Evolutionary conservation across 2,797 vertebrate genomes (phyloP), one percentile per base, ranked within the genome.

Genomic region (Melanotaenia trifasciata): DNA sequence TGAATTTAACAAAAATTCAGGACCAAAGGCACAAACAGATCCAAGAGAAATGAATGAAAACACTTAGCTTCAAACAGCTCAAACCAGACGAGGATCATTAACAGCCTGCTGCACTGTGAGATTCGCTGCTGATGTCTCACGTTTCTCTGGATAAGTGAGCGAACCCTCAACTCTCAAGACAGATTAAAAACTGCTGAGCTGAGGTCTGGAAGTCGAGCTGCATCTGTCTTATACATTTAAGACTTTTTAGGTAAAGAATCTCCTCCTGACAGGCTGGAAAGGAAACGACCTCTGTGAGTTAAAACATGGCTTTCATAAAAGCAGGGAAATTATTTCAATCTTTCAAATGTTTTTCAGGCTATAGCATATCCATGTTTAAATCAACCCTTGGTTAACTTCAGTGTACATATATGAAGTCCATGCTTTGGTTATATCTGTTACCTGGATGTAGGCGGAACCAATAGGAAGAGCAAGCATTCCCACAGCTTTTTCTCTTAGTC

Each of bases 101-200:
- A 16, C 53, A 16, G 24, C 30, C 40, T 30, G n/a, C 43, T 45
- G 43, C 11, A 8, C 40, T 62, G 63, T 70, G 63, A 9, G 24
- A 68, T 71, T 10, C n/a, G 56, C 59, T 61, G 8, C 50, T 30
- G 59, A 74, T 20, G 64, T 74, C 76, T 86, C 69, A 11, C 1
- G 77, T 88, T 84, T 58, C 81, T 66, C 47, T 40, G 43, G 43
- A 20, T 59, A 47, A 74, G 67, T 66, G 76, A 79, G 62, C 4
- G 51, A 75, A 53, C 70, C 10, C 50, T 79, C 60, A 40, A 68
- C 72, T 72, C 75, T 67, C 13, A n/a, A 40, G 70, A 58, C 73
- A 71, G 79, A 88, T 80, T 79, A 74, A 81, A 87, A 89, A 82
- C 74, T 78, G 85, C 86, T 78, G 79, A 84, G 79, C 67, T 61